phyloP scores from a whole-genome alignment of 2,113 vertebrate species.

The Peromyscus californicus region DNA sequence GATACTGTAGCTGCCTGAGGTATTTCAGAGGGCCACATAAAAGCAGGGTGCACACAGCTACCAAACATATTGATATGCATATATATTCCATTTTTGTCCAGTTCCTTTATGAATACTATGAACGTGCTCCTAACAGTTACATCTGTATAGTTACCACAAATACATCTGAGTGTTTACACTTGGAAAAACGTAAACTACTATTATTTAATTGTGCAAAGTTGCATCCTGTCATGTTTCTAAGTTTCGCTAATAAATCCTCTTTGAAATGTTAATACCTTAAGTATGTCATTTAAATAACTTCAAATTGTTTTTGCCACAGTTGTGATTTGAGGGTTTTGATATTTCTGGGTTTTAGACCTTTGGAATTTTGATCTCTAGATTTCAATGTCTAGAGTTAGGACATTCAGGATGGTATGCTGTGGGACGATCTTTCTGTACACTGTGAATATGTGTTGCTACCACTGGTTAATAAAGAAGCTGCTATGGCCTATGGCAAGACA shows the following conservation, averaged over 20 bases:
- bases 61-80: background rate
- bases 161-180: background rate
- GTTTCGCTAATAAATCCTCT: background rate
- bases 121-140: background rate
- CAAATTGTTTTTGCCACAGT: background rate
- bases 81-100: background rate
- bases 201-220: background rate
- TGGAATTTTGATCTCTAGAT: background rate
- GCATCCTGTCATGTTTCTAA: background rate
- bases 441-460: no score
- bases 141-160: background rate
- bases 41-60: background rate
- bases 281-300: background rate
- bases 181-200: background rate
- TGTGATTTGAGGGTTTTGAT: background rate
- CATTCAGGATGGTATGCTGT: background rate
- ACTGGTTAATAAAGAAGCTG: no score
- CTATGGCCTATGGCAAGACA: no score
- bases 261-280: background rate
- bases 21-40: background rate
- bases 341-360: background rate
- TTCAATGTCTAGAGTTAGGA: background rate
- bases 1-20: background rate
- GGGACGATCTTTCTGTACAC: no score
- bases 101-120: background rate